These are phyloP conservation scores for Nemapogon koenigi DNA, from an alignment of 2,888 invertebrate species.

Conservation along the genomic window DNA sequence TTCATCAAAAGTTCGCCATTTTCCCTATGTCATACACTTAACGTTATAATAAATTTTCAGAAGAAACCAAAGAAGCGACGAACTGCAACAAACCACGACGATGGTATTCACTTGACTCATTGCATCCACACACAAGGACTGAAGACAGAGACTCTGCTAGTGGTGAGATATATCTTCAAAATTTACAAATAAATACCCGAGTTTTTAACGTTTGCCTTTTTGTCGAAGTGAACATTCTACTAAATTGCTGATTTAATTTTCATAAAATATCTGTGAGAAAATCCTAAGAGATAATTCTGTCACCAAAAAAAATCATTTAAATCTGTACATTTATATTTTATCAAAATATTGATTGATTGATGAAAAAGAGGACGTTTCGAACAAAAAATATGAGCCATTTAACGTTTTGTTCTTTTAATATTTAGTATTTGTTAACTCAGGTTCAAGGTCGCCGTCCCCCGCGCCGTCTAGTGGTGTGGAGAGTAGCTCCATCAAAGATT, in stretches of 20 bases:
- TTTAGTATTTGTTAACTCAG: conserved; percentile 30
- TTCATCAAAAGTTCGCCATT: too few relatives aligned
- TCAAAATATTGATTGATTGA: not conserved
- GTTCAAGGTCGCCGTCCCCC: conserved; percentile 84
- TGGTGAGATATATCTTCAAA: conserved; percentile 39
- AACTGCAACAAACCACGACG: conserved; percentile 34
- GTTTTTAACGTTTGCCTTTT: too few relatives aligned
- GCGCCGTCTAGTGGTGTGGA: conserved; percentile 90
- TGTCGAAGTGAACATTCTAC: too few relatives aligned
- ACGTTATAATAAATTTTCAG: conserved; percentile 18
- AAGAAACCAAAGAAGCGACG: conserved; percentile 44
- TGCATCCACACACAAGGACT: conserved; percentile 39
- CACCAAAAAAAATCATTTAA: too few relatives aligned
- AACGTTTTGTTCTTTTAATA: not conserved
- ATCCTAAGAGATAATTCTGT: too few relatives aligned
- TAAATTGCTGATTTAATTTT: too few relatives aligned
- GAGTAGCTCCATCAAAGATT: conserved; percentile 76
- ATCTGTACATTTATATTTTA: not conserved
- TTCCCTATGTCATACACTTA: too few relatives aligned
- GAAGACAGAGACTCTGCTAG: conserved; percentile 56
- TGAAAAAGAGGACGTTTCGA: not conserved
- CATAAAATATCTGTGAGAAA: too few relatives aligned
- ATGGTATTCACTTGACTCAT: conserved; percentile 56
- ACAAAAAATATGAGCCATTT: not conserved
- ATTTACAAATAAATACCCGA: too few relatives aligned